A percentile compares a stretch with the other conserved stretches of the same genome.
Conservation (phyloP, 1,140 invertebrate species). For the Zaprionus taronus region DNA sequence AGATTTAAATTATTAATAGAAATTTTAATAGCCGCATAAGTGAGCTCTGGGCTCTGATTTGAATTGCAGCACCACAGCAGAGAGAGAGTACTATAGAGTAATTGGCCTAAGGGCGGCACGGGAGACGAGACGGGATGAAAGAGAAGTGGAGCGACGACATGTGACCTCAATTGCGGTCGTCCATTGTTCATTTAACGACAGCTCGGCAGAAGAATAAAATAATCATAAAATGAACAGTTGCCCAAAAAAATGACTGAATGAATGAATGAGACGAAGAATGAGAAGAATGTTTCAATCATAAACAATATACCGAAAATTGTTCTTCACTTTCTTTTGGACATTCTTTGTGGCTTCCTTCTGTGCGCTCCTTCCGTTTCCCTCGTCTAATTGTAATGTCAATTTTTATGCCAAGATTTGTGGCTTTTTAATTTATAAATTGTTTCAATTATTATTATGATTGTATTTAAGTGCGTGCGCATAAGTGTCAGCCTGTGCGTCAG, state of each 20-base stretch:
- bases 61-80: conserved; percentile 34
- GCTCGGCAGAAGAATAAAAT: conserved; percentile 35
- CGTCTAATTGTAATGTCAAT: conserved; percentile 79
- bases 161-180: conserved; percentile 73
- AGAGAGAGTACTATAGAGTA: conserved; percentile 6
- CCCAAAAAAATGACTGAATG: conserved; percentile 3
- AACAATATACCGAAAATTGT: conserved; percentile 34
- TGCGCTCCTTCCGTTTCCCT: conserved; percentile 5
- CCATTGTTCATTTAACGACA: conserved; percentile 78
- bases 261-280: background rate
- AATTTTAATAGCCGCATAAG: conserved; percentile 45
- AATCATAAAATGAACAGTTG: conserved; percentile 43
- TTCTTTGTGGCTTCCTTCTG: background rate
- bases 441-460: conserved; percentile 84
- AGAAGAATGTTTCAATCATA: conserved; percentile 40
- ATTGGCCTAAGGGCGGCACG: background rate
- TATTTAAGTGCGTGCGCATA: conserved; percentile 82
- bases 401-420: conserved; percentile 83
- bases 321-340: conserved; percentile 55
- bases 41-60: conserved; percentile 39
- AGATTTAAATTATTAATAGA: conserved; percentile 27
- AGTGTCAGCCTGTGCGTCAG: conserved; percentile 37
- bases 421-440: conserved; percentile 84
- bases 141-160: conserved; percentile 48
- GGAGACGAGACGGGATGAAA: background rate